These are phyloP conservation scores for Brachypterus glaber DNA, from an alignment of 2,888 invertebrate species.

Conservation along the genomic window DNA sequence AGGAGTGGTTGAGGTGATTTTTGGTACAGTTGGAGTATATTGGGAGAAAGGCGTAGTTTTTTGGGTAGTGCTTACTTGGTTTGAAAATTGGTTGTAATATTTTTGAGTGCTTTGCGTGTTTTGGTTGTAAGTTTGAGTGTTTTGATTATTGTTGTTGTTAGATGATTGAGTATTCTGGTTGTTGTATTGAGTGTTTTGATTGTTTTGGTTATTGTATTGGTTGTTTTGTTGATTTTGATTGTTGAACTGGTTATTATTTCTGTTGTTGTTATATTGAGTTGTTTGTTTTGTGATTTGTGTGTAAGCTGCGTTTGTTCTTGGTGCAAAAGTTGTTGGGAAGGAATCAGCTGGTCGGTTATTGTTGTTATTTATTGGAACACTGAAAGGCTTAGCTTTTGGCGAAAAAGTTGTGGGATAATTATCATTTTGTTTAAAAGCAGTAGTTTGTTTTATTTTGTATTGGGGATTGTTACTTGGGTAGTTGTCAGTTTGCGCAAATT, in stretches of 20 bases:
- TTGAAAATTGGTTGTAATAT: conserved; percentile 12
- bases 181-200: conserved; percentile 18
- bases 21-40: conserved; percentile 40
- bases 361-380: conserved; percentile 20
- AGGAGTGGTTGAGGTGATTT: conserved; percentile 32
- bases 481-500: conserved; percentile 21
- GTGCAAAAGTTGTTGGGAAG: conserved; percentile 34
- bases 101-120: conserved; percentile 17
- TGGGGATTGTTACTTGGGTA: conserved; percentile 27
- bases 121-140: conserved; percentile 23
- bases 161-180: conserved; percentile 23
- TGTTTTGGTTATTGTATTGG: conserved; percentile 10
- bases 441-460: conserved; percentile 27
- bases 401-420: conserved; percentile 34
- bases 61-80: conserved; percentile 26
- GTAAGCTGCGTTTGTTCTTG: conserved; percentile 33
- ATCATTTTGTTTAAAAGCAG: conserved; percentile 27
- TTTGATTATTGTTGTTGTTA: conserved; percentile 15
- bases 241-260: conserved; percentile 13
- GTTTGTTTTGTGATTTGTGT: conserved; percentile 30
- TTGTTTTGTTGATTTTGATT: conserved; percentile 13
- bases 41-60: conserved; percentile 35
- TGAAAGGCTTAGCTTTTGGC: conserved; percentile 28
- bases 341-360: conserved; percentile 19
- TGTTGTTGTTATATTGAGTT: conserved; percentile 21